phyloP scores from a whole-genome alignment of 2,113 vertebrate species.

The Tragelaphus scriptus region DNA sequence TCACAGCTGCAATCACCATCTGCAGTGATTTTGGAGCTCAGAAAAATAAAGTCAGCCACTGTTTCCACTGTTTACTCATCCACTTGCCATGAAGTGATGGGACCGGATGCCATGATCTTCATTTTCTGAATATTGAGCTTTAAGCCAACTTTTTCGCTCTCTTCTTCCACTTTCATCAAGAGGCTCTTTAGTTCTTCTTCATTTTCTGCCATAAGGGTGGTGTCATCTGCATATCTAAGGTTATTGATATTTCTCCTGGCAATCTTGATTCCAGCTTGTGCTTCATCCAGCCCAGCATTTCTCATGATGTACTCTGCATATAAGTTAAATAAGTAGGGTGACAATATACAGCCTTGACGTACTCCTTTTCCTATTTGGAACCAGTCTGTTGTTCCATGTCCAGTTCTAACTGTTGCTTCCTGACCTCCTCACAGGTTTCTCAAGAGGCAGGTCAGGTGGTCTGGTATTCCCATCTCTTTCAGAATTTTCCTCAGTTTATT shows the following conservation, averaged over 20 bases:
- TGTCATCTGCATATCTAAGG: too few species aligned
- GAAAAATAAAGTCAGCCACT: neutral
- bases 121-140: neutral
- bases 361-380: too few species aligned
- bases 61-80: neutral
- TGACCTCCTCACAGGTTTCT: neutral
- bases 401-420: neutral
- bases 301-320: neutral
- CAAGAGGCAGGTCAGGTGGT: neutral
- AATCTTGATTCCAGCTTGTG: neutral
- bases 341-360: too few species aligned
- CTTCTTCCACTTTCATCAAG: neutral
- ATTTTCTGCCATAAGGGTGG: too few species aligned
- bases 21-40: neutral
- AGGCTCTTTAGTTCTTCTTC: neutral
- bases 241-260: neutral
- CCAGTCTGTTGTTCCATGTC: neutral
- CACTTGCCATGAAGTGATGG: neutral
- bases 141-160: neutral
- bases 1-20: neutral
- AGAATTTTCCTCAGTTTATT: neutral
- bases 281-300: neutral
- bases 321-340: neutral
- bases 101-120: neutral
- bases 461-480: neutral